phyloP scores from a whole-genome alignment of 2,797 vertebrate genomes.

The Steatocranus sp. region DNA sequence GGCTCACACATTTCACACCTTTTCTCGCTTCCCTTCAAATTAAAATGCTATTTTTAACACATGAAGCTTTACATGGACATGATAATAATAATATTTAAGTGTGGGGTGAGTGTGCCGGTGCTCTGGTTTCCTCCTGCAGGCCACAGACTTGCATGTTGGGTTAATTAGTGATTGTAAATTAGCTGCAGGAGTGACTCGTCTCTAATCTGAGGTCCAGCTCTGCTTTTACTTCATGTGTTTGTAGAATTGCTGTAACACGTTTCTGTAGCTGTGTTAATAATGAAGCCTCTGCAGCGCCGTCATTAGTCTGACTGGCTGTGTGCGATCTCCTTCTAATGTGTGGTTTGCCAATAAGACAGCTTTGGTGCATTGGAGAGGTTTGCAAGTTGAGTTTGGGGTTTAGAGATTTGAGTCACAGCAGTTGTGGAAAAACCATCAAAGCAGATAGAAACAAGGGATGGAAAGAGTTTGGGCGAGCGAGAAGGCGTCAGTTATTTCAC shows the following conservation, averaged over 20 bases:
- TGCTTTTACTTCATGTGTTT: background rate
- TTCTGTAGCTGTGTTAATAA: background rate
- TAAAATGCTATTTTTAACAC: background rate
- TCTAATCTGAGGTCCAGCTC: fast-evolving
- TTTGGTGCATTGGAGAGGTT: background rate
- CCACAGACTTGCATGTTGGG: background rate
- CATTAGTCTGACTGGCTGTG: background rate
- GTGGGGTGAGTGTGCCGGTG: fast-evolving
- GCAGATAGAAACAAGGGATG: background rate
- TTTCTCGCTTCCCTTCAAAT: background rate
- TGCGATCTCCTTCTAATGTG: background rate
- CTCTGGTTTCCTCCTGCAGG: fast-evolving
- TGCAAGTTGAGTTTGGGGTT: background rate
- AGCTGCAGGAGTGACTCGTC: background rate
- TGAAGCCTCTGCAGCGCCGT: background rate
- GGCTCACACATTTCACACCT: background rate
- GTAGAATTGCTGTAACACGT: background rate
- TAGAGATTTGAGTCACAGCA: background rate
- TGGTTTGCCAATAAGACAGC: background rate
- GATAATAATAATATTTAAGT: background rate
- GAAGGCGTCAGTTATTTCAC: background rate
- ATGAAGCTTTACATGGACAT: background rate
- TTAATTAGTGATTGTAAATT: background rate
- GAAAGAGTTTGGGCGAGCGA: background rate
- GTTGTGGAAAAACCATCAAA: background rate